Evolutionary conservation across 1,140 invertebrate genomes (phyloP).

Genomic region (Holcopasites calliopsidis): DNA sequence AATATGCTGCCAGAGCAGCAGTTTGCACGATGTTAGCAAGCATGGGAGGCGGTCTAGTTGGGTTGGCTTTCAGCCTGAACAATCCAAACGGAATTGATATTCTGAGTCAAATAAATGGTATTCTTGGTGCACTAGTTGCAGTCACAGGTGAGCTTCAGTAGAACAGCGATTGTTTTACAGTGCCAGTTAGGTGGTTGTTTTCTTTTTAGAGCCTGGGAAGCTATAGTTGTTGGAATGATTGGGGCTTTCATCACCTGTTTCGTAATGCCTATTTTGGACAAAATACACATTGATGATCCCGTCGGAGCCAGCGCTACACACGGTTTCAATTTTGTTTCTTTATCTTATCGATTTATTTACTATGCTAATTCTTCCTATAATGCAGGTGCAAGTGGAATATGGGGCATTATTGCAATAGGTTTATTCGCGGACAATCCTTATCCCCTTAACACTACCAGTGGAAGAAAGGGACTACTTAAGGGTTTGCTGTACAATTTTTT

Average conservation of each 20-base stretch:
- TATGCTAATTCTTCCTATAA: neutral
- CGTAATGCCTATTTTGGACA: constrained; percentile 87
- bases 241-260: constrained; percentile 87
- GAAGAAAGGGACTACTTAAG: constrained; percentile 89
- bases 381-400: constrained; percentile 79
- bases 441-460: constrained; percentile 88
- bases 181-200: constrained; percentile 89
- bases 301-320: constrained; percentile 95
- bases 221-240: constrained; percentile 89
- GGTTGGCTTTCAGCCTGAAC: constrained; percentile 84
- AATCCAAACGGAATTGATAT: constrained; percentile 89
- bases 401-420: constrained; percentile 93
- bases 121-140: constrained; percentile 91
- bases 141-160: constrained; percentile 84
- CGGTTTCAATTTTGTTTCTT: constrained; percentile 77
- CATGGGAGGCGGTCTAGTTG: constrained; percentile 91
- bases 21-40: constrained; percentile 94
- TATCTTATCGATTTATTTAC: neutral
- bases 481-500: constrained; percentile 79
- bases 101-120: constrained; percentile 92
- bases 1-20: constrained; percentile 92
- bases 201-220: constrained; percentile 91
- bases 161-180: neutral
- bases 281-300: constrained; percentile 91
- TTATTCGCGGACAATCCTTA: constrained; percentile 93